Evolutionary conservation across 1,140 invertebrate species (phyloP).

Genomic region (Penaeus japonicus): DNA sequence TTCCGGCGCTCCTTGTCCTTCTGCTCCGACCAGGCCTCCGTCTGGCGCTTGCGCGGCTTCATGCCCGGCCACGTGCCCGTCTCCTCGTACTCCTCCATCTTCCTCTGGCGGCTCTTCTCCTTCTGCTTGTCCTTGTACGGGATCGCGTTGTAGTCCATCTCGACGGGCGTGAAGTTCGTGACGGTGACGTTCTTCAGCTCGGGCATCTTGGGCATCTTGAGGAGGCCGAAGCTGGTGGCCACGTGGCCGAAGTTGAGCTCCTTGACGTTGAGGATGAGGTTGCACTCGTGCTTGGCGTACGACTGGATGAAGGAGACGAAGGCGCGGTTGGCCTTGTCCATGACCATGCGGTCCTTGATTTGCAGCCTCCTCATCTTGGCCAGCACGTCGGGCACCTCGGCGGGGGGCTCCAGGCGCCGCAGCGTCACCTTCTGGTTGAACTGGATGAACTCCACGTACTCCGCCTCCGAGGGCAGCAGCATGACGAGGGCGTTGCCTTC

Average conservation of each 20-base stretch:
- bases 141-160: conserved; percentile 80
- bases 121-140: conserved; percentile 68
- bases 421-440: conserved; percentile 85
- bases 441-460: conserved; percentile 90
- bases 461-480: conserved; percentile 84
- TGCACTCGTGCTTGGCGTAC: conserved; percentile 96
- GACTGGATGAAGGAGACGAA: conserved; percentile 95
- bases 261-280: conserved; percentile 85
- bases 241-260: conserved; percentile 87
- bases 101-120: conserved; percentile 77
- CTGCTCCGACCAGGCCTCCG: conserved; percentile 80
- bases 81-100: conserved; percentile 75
- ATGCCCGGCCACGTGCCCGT: conserved; percentile 81
- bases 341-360: conserved; percentile 75
- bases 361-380: conserved; percentile 72
- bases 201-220: conserved; percentile 93
- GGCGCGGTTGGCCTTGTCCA: conserved; percentile 89
- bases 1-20: conserved; percentile 73
- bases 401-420: conserved; percentile 55
- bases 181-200: conserved; percentile 81
- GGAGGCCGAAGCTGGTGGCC: conserved; percentile 86
- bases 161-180: conserved; percentile 73
- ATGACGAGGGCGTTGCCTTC: conserved; percentile 88
- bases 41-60: conserved; percentile 70
- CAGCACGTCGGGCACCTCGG: conserved; percentile 57